Conservation (phyloP, 2,888 invertebrate species). For the Lepidonotus clava region DNA sequence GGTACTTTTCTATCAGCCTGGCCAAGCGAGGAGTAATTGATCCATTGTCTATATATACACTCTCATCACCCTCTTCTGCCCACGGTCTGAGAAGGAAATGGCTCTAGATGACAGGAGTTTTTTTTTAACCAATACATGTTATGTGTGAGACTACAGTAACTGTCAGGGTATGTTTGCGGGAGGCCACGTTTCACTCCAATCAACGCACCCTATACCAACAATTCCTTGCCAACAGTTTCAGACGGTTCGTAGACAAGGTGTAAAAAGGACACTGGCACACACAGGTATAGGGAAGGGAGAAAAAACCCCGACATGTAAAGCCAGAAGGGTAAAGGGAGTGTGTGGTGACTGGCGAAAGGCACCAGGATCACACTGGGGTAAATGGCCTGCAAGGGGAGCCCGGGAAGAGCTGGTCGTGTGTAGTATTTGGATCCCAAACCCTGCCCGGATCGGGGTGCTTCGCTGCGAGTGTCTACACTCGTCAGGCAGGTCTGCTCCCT, state of each 20-base stretch:
- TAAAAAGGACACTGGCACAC: not conserved
- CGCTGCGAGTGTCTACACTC: not conserved
- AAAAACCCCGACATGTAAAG: not conserved
- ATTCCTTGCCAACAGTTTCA: not conserved
- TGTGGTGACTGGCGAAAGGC: not conserved
- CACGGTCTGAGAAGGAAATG: not conserved
- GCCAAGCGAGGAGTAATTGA: not conserved
- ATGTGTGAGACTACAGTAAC: not conserved
- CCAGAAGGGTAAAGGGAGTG: not conserved
- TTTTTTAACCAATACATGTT: not conserved
- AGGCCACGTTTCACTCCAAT: not conserved
- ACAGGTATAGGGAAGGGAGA: not conserved
- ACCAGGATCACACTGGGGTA: not conserved
- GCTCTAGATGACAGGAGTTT: not conserved
- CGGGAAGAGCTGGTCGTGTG: not conserved
- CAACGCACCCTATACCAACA: not conserved
- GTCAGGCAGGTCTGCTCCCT: no score
- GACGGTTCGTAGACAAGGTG: not conserved
- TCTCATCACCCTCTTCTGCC: not conserved
- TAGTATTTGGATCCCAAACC: constrained; percentile 14
- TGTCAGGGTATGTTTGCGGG: not conserved
- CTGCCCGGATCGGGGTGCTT: not conserved
- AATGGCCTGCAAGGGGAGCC: not conserved
- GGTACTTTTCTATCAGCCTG: no score
- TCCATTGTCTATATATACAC: constrained; percentile 39